Evolutionary conservation across 35 echinoderm and acorn worm genomes (phyloP), one percentile per base, ranked within the genome.

Genomic region (Lytechinus pictus): DNA sequence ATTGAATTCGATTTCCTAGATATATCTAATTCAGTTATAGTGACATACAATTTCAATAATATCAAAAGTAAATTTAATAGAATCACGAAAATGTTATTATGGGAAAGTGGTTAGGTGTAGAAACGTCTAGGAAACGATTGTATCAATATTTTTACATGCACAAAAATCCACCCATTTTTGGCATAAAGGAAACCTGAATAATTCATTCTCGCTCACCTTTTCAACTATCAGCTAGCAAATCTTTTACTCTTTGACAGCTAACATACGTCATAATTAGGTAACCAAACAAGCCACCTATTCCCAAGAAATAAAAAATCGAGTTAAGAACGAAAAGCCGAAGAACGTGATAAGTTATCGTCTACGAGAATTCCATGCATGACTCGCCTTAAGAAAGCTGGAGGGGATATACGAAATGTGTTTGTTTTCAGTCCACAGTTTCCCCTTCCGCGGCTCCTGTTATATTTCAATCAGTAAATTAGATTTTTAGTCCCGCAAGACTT

Each of bases 391-490:
- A 79, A 79, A 79, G 21, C 66, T 79, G n/a, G 66, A 16, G 66
- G 66, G 61, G 66, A 24, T 79, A n/a, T 79, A 8, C 6, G 66
- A 16, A 7, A 79, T 79, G 66, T 79, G 66, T 79, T 79, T 79
- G 66, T 79, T 79, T 79, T 79, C 66, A 7, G 66, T 79, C 66
- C 66, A 79, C 66, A n/a, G 66, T 79, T 79, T 79, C 66, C 66
- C 66, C 66, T 79, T 79, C 66, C 66, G n/a, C 66, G 66, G 66
- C 66, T 79, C 66, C 66, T 79, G 66, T 79, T 79, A 79, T 79
- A 79, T 79, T 79, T 79, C 66, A 79, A 79, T 79, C 66, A 79
- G 66, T 79, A 79, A 79, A 79, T 79, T 79, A 79, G 66, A 79
- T 79, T 79, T 79, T 79, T 79, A 24, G 66, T 79, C 66, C 66